Evolutionary conservation across 2,888 invertebrate genomes (phyloP), one percentile per base, ranked within the genome.

Genomic region (Steinernema hermaphroditum): DNA sequence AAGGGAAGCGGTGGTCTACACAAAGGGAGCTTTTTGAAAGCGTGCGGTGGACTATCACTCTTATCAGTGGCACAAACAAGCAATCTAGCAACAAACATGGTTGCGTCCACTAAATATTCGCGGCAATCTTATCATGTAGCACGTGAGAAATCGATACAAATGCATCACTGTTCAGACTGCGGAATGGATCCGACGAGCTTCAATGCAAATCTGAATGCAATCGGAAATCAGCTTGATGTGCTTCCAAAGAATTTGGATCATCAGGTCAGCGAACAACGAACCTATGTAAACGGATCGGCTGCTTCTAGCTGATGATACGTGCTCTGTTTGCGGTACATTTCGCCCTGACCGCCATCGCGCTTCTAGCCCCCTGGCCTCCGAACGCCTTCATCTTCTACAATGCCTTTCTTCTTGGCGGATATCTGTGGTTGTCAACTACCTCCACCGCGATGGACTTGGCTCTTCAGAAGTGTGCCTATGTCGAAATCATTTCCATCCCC

Each of bases 291-390:
- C 22, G 46, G 16, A 19, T 46, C 46, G 9, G n/a, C 2, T 46
- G 6, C 24, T 24, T 62, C 32, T n/a, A 62, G 62, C 16, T 62
- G 62, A 62, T 62, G 62, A 62, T 62, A 22, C 62, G 62, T 32
- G 62, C 27, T 2, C 14, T 62, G 1, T 62, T 62, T 27, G 62
- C 16, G 4, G 12, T n/a, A 4, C 62, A 62, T 19, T 62, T 62
- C 34, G 29, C 19, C 16, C 62, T 62, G 12, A 62, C 62, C 32
- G 62, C 62, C 22, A 12, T 62, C 62, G 27, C 62, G n/a, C 62
- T 62, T 8, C 29, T 62, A 14, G 62, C 62, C 27, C 32, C 62
- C 1, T 62, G 62, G 62, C 62, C 62, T 9, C 62, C 62, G 16
- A 62, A 29, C 8, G 62, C 62, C 12, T 62, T 62, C 32, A 16